Base-by-base conservation (phyloP, 2,888 invertebrate genomes). In the Unio pictorum region DNA sequence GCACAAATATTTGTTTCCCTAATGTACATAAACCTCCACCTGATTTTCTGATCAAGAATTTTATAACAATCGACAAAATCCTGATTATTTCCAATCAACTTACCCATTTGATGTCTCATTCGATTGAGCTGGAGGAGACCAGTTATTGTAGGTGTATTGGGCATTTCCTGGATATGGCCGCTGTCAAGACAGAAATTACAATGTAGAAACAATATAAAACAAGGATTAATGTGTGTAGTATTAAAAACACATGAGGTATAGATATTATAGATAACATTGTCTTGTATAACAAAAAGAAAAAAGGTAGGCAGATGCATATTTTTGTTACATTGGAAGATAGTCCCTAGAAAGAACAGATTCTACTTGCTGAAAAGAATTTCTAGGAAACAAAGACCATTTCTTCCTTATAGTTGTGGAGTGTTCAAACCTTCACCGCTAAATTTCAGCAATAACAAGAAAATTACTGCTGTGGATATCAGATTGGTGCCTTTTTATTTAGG, bases 81-180 rank as follows among this genome's bases (percentile, higher is more conserved):
- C 18, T 58, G 15, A 59, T 3, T 59, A 11, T 59, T 28, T 59
- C 59, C 59, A 59, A 59, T 59, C 6, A 17, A 72, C 83, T 90
- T 95, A 98, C 67, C 97, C 97, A 89, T 96, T 97, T 56, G 97
- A 95, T 28, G 95, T 95, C 89, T 98, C 98, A 91, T 98, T 98
- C 69, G 97, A 97, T 83, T 96, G 96, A 30, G 96, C 95, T 26
- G 97, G 96, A 11, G 96, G 96, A 23, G 93, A 93, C 87, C 97
- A 97, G 75, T 95, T 95, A 86, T 94, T 95, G 89, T 96, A 97
- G 67, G 95, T 94, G 89, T 96, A 97, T 85, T 94, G 94, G 34
- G 93, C 91, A 82, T 93, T 93, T 45, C 87, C 84, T 30, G 89
- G 85, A 78, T 90, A 90, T 4, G 89, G 90, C 65, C 90, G 78